Base-by-base conservation (phyloP, 2,888 invertebrate genomes). In the Macroteleia sp. region DNA sequence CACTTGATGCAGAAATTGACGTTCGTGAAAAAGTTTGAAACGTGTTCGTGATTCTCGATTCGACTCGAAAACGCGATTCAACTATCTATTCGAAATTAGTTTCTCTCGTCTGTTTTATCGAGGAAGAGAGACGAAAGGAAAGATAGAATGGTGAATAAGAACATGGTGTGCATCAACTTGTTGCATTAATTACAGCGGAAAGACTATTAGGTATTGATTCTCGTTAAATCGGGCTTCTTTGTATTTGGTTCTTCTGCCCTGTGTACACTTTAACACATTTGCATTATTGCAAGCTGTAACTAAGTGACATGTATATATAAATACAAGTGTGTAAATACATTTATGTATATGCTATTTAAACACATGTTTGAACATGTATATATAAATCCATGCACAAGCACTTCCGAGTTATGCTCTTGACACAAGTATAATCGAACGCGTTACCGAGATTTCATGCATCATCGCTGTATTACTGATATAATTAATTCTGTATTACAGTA, bases 111-210 rank as follows among this genome's bases (percentile, higher is more conserved):
- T n/a, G n/a, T 50, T 41, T 62, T 20, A 32, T 39, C 41, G 50
- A 67, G 30, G 54, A 44, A 59, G 48, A 39, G 4, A 34, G 42
- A 70, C 39, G 54, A 48, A 64, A 56, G 12, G 48, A 48, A 36
- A 50, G 64, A 56, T 52, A 52, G 25, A 46, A 66, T 71, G 78
- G 75, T 84, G 88, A 85, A 89, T 89, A 88, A 89, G 89, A 89
- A 88, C n/a, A 87, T 83, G 88, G 87, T 46, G 54, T 89, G 90
- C 89, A 90, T 90, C 90, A 90, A 91, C 91, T 91, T 91, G 91
- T 91, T 91, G 91, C 91, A 89, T 91, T 91, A 90, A 91, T 91
- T 90, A 90, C 90, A 87, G 84, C 83, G 83, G 86, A 85, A 85
- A 83, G 86, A 86, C 89, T 89, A 90, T 91, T 90, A 90, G 89